Evolutionary conservation across 53 echinoderm and acorn worm genomes (phyloP).

Genomic region (Stichopus horrens): DNA sequence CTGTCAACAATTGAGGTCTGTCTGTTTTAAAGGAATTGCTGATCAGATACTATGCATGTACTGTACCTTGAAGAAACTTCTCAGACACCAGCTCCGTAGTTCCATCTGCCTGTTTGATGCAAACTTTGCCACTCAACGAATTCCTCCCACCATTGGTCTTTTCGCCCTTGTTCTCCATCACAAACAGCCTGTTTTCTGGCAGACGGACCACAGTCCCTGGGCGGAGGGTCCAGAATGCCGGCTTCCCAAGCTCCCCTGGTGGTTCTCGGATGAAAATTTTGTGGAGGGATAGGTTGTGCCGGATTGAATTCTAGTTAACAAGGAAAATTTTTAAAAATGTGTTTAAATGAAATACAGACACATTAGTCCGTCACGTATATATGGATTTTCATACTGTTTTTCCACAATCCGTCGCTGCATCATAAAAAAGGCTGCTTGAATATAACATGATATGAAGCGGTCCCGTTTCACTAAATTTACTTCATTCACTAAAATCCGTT

Average conservation of each 20-base stretch:
- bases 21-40: not conserved
- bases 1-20: too few relatives aligned
- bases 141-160: too few relatives aligned
- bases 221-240: conserved; percentile 89
- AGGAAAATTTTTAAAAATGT: not conserved
- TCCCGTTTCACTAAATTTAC: too few relatives aligned
- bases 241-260: conserved; percentile 73
- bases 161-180: conserved; percentile 28
- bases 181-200: conserved; percentile 59
- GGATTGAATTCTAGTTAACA: conserved; percentile 80
- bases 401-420: too few relatives aligned
- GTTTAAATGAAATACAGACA: not conserved
- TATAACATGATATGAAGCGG: too few relatives aligned
- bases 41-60: not conserved
- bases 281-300: conserved; percentile 96
- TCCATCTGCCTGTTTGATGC: conserved; percentile 39
- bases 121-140: not conserved
- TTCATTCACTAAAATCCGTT: too few relatives aligned
- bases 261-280: conserved; percentile 91
- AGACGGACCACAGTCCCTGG: conserved; percentile 89
- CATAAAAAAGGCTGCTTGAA: too few relatives aligned
- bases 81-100: conserved; percentile 32
- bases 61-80: conserved; percentile 1
- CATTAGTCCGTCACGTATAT: too few relatives aligned
- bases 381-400: too few relatives aligned